Conservation (phyloP, 2,797 vertebrate genomes). For the Phoebastria nigripes region DNA sequence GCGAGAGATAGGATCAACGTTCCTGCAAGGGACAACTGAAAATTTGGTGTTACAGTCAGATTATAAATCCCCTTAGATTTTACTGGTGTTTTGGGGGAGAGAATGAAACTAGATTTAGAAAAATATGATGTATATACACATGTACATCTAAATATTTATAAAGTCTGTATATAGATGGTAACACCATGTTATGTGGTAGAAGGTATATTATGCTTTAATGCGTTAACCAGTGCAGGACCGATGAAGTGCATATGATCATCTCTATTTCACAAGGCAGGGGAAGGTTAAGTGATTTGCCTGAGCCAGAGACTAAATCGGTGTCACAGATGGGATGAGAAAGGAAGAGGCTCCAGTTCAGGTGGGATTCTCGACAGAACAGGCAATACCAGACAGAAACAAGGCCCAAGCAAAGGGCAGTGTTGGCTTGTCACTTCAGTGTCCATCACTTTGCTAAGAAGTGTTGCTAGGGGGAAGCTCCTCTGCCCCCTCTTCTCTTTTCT, state of each 20-base stretch:
- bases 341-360: background rate
- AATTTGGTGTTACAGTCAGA: background rate
- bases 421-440: background rate
- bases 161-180: background rate
- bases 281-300: slow-evolving; percentile 6
- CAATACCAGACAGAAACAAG: background rate
- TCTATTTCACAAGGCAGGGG: background rate
- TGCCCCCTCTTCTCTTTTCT: background rate
- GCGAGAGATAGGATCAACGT: slow-evolving; percentile 37
- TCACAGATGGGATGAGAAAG: background rate
- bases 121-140: background rate
- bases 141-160: background rate
- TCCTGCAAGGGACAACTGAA: slow-evolving; percentile 50
- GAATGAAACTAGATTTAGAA: background rate
- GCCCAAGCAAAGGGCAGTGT: background rate
- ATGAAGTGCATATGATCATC: background rate
- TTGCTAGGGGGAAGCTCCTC: background rate
- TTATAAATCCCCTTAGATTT: slow-evolving; percentile 20
- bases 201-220: background rate
- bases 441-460: background rate
- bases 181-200: background rate
- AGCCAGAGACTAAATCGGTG: background rate
- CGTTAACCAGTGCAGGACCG: background rate
- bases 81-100: background rate
- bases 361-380: background rate